phyloP scores from a whole-genome alignment of 2,113 vertebrate species.

The Chlorocebus sabaeus region DNA sequence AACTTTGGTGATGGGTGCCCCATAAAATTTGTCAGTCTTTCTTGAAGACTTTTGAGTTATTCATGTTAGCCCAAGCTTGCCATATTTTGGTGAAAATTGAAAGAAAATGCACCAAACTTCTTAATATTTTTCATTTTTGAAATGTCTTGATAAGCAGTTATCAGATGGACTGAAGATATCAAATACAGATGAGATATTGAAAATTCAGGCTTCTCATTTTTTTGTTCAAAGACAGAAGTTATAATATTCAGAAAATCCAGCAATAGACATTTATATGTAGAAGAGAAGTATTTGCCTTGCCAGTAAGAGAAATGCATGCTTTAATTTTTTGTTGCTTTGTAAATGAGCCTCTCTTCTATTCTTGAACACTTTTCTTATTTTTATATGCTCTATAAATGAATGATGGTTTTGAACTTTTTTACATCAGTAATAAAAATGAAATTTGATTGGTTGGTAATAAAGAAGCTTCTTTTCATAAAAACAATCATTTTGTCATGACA shows the following conservation, averaged over 20 bases:
- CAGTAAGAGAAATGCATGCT: constrained; percentile 70
- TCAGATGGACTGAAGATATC: constrained; percentile 30
- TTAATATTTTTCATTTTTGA: constrained; percentile 64
- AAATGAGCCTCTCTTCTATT: constrained; percentile 36
- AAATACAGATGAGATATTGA: constrained; percentile 62
- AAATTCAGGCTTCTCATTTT: constrained; percentile 60
- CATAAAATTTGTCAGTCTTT: background rate
- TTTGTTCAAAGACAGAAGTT: constrained; percentile 65
- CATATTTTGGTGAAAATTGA: constrained; percentile 58
- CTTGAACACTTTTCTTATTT: constrained; percentile 72
- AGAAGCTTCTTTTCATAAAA: constrained; percentile 63
- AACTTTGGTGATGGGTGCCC: background rate
- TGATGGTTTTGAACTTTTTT: constrained; percentile 71
- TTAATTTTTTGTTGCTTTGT: constrained; percentile 72
- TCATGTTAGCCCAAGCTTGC: constrained; percentile 23
- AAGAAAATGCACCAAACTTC: constrained; percentile 56
- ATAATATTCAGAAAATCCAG: constrained; percentile 53
- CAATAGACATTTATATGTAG: constrained; percentile 59
- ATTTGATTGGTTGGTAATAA: constrained; percentile 74
- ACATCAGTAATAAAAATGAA: constrained; percentile 73
- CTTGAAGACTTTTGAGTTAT: constrained; percentile 40
- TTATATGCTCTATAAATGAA: constrained; percentile 55
- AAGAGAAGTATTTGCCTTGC: constrained; percentile 63
- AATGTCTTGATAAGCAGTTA: constrained; percentile 57
- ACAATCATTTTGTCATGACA: constrained; percentile 48